A percentile compares a stretch with the other conserved stretches of the same genome.
phyloP scores from a whole-genome alignment of 2,797 vertebrate species.

The Parotocinclus haroldoi region DNA sequence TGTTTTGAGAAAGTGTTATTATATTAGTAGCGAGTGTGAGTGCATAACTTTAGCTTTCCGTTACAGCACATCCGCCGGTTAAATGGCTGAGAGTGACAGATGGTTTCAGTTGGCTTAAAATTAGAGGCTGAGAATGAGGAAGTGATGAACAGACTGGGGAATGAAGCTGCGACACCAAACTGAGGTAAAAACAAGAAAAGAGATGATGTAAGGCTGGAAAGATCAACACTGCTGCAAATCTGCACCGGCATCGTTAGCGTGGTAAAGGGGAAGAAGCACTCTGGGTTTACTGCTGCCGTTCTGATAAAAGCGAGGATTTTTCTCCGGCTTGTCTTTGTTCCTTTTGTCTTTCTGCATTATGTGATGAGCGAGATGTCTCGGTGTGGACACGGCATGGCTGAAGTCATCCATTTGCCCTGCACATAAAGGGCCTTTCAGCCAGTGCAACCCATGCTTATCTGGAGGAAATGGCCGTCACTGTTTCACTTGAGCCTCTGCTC shows the following conservation, averaged over 20 bases:
- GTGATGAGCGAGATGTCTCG: constrained; percentile 32
- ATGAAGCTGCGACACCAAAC: constrained; percentile 7
- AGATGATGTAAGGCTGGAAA: constrained; percentile 23
- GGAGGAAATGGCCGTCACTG: constrained; percentile 20
- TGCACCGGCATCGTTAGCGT: constrained; percentile 14
- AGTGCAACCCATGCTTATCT: constrained; percentile 28
- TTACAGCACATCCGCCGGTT: constrained; percentile 7
- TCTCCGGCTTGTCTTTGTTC: neutral
- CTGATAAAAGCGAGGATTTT: neutral
- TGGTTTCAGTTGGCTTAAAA: constrained; percentile 36
- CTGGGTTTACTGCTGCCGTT: neutral
- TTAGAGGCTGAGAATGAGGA: constrained; percentile 32
- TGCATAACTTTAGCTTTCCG: neutral
- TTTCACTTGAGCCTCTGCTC: constrained; percentile 38
- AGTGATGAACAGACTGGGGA: constrained; percentile 7
- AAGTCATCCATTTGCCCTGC: constrained; percentile 25
- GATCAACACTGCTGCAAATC: neutral
- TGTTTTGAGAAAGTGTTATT: too few species aligned
- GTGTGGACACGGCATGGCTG: constrained; percentile 21
- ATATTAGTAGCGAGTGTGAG: neutral
- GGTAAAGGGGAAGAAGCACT: constrained; percentile 3
- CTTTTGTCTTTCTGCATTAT: constrained; percentile 25
- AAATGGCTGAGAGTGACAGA: constrained; percentile 22
- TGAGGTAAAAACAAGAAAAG: neutral
- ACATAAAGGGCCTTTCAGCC: constrained; percentile 33